Percentiles rank a stretch among this genome's conserved stretches.
Conservation (phyloP, 2,797 vertebrate genomes). For the Poecilia gillii region DNA sequence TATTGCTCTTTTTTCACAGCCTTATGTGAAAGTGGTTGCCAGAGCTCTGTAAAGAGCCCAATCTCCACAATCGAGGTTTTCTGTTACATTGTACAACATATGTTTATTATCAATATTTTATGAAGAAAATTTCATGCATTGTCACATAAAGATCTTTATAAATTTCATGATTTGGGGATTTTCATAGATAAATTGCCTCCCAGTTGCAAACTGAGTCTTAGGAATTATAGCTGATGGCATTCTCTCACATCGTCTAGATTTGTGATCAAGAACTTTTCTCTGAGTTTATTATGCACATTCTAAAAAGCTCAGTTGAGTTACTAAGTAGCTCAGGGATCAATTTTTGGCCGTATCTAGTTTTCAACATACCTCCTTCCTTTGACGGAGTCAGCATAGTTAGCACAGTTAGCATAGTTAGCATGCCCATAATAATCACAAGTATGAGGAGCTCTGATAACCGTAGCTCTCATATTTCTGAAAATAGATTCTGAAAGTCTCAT, state of each 20-base stretch:
- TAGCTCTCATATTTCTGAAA: neutral
- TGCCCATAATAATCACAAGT: neutral
- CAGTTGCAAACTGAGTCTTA: neutral
- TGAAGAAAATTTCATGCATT: neutral
- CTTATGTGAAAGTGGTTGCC: neutral
- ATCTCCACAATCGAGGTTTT: neutral
- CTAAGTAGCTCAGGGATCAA: neutral
- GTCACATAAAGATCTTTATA: neutral
- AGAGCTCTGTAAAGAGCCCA: neutral
- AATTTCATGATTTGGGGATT: neutral
- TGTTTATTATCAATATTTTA: neutral
- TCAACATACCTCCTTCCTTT: neutral
- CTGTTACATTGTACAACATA: neutral
- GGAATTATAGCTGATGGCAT: neutral
- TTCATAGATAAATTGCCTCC: neutral
- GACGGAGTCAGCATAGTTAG: too few relatives aligned
- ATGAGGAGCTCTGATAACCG: neutral
- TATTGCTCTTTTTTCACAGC: neutral
- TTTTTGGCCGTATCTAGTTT: neutral
- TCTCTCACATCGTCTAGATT: neutral
- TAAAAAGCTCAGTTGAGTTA: neutral
- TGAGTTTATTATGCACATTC: neutral
- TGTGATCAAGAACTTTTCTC: neutral
- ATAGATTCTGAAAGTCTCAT: neutral
- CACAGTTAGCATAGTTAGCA: neutral